Evolutionary conservation across 37 sponge, comb jelly and placozoan genomes (phyloP).

Genomic region (Chondrosia reniformis): DNA sequence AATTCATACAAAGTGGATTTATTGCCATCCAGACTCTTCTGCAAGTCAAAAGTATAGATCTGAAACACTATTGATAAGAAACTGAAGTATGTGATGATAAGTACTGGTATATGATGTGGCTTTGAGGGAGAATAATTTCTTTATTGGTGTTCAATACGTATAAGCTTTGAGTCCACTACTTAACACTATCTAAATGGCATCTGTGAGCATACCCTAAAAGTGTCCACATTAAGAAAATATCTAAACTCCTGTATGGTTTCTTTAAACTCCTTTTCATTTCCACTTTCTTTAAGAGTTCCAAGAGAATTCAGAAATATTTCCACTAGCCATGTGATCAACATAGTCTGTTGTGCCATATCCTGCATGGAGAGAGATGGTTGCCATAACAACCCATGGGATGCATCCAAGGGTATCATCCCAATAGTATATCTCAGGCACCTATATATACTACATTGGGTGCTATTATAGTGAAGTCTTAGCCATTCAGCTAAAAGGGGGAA

Average conservation of each 20-base stretch:
- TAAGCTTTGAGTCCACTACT: too few species aligned
- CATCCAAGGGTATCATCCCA: neutral
- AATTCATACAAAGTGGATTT: constrained; percentile 74
- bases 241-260: constrained; percentile 61
- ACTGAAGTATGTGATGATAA: too few species aligned
- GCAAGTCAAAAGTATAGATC: too few species aligned
- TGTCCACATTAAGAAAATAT: constrained; percentile 38
- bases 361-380: constrained; percentile 6
- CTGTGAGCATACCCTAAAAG: constrained; percentile 44
- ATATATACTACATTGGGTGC: neutral
- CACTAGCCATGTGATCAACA: constrained; percentile 83
- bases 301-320: constrained; percentile 79
- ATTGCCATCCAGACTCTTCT: constrained; percentile 74
- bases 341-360: constrained; percentile 79
- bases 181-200: too few species aligned
- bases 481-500: neutral
- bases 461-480: neutral
- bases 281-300: constrained; percentile 61
- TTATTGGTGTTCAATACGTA: too few species aligned
- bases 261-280: constrained; percentile 23
- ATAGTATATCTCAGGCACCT: neutral
- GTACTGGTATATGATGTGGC: too few species aligned
- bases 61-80: too few species aligned
- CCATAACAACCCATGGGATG: neutral
- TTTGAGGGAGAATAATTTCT: too few species aligned